Evolutionary conservation across 1,140 invertebrate genomes (phyloP), one percentile per base, ranked within the genome.

Genomic region (Drosophila sproati): DNA sequence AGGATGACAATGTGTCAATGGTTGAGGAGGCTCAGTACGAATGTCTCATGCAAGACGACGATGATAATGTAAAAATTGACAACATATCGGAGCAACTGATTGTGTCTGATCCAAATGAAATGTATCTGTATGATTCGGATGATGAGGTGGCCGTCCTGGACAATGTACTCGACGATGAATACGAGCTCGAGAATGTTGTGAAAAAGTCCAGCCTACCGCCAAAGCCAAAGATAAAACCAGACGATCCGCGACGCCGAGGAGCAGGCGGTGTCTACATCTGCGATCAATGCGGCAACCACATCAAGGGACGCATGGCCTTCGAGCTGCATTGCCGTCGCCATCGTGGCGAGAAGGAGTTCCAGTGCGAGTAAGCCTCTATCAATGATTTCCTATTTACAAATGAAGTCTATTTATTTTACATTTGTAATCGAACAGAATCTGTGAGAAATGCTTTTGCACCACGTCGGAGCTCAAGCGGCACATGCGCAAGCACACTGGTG

Each of bases 391-490:
- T 31, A 5, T 31, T 43, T 28, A 28, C 28, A 34, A 2, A 12
- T 20, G 20, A 0, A 7, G 37, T 8, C 37, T 28, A 31, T 29
- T 50, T 10, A 28, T 31, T 29, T 50, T 50, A 0, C 12, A 3
- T 7, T 48, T 28, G 28, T 32, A 32, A 1, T 29, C n/a, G 39
- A 3, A 43, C 20, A 92, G 91, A 64, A 74, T 92, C 12, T 92
- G 91, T 52, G 76, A 82, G 7, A 79, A 89, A 12, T 80, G 91
- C 28, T 92, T 92, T 56, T 92, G 87, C 61, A 92, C 91, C 8
- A 79, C 83, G 0, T 90, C 88, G 0, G 91, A 92, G 45, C 70
- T 92, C 0, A 92, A 92, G 29, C 80, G 91, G 0, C 87, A 91
- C 56, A 91, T 91, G 87, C 77, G 87, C 0, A 82, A 86, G 37